Evolutionary conservation across 2,888 invertebrate species (phyloP).

Genomic region (Actias luna): DNA sequence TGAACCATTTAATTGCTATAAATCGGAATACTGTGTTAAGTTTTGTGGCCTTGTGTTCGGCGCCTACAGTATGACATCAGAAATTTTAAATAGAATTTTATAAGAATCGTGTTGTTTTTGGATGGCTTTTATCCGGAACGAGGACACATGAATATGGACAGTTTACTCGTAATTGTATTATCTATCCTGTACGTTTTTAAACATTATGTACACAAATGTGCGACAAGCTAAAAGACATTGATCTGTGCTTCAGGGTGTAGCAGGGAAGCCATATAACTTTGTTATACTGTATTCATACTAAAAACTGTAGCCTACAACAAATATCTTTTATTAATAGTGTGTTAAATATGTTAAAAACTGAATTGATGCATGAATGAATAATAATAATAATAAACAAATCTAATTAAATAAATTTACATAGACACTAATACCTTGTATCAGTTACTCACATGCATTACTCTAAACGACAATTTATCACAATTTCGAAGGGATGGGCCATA

Average conservation of each 20-base stretch:
- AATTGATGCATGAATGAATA: neutral
- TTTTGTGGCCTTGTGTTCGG: conserved; percentile 58
- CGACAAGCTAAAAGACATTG: neutral
- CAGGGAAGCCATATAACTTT: neutral
- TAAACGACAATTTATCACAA: no score
- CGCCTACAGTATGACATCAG: conserved; percentile 76
- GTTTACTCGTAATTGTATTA: neutral
- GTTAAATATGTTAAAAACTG: neutral
- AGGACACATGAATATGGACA: conserved; percentile 16
- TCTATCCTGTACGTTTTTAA: neutral
- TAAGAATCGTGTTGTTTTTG: conserved; percentile 50
- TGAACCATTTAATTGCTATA: conserved; percentile 37
- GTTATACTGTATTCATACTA: neutral
- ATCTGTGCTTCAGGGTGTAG: neutral
- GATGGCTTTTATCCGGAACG: conserved; percentile 22
- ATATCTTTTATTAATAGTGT: neutral
- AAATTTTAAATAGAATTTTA: conserved; percentile 72
- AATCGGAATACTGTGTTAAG: conserved; percentile 41
- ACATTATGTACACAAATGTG: neutral
- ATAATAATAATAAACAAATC: no score
- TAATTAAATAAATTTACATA: no score
- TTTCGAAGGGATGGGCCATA: no score
- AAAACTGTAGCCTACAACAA: neutral
- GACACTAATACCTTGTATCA: no score
- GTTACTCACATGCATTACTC: no score